These are phyloP conservation scores for Ridgeia piscesae DNA, from an alignment of 1,140 invertebrate genomes.

Conservation along the genomic window DNA sequence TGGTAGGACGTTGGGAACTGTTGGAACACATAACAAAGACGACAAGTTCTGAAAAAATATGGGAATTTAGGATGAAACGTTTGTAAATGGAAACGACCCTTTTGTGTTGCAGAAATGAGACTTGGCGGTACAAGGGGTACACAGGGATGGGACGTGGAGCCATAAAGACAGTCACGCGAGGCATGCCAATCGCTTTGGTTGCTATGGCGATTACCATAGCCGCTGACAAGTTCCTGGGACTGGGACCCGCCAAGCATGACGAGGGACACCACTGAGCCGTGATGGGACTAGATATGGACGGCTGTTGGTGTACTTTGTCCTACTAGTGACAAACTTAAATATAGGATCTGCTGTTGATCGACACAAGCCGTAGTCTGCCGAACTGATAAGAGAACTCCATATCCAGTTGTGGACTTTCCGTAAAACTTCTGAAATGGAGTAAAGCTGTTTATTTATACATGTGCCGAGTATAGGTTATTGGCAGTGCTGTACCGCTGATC, in stretches of 20 bases:
- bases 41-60: too few species aligned
- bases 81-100: not conserved
- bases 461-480: not conserved
- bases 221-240: constrained; percentile 21
- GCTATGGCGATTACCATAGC: constrained; percentile 28
- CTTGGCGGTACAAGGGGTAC: constrained; percentile 23
- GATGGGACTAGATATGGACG: not conserved
- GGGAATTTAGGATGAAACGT: too few species aligned
- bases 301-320: not conserved
- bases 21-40: too few species aligned
- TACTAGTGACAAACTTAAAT: not conserved
- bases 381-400: not conserved
- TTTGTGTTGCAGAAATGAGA: constrained; percentile 25
- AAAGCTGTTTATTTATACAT: not conserved
- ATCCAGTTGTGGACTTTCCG: not conserved
- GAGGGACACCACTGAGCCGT: constrained; percentile 14
- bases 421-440: not conserved
- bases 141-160: constrained; percentile 7
- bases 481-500: not conserved
- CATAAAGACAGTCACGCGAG: not conserved
- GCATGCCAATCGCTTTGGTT: constrained; percentile 17
- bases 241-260: constrained; percentile 13
- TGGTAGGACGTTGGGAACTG: too few species aligned
- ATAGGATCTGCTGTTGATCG: not conserved
- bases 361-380: not conserved